Evolutionary conservation across 2,797 vertebrate species (phyloP), one percentile per base, ranked within the genome.

Genomic region (Apogon hyalosoma): DNA sequence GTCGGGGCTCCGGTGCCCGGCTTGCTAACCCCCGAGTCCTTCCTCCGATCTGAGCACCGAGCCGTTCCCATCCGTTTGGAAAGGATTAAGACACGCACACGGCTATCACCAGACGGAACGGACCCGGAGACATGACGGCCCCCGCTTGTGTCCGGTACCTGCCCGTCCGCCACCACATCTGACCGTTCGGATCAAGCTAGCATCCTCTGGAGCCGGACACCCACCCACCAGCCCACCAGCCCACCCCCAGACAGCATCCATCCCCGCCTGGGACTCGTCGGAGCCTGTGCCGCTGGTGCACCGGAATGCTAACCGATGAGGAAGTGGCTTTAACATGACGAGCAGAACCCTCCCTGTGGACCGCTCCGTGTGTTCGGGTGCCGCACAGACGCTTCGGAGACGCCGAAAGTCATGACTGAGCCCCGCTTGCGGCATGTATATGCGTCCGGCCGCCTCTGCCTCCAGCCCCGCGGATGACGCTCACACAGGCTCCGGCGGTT

Each of bases 381-480:
- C 72, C 24, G 9, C 61, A 36, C 59, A 13, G 46, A 71, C 79
- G 61, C 28, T 60, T 61, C 41, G 31, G 42, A 54, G 41, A 87
- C 82, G 85, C 73, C 85, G 63, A 40, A 73, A 77, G 84, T 80
- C 54, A 90, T 75, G 87, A 75, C 69, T 53, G 72, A 6, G 63
- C 81, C 62, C 65, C 51, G 79, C 74, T 50, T 19, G 64, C 82
- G 79, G 51, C 88, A 90, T 92, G 92, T n/a, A n/a, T 68, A 60
- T 28, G 80, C 68, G 87, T 71, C 79, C 50, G 89, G 84, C 80
- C 83, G 79, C 24, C 83, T 85, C 73, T 86, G 82, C 58, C 85
- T 88, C 77, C 90, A 91, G 75, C 90, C 91, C 42, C 57, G 89
- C 78, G 91, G 90, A 82, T 92, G 92, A 92, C 92, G 31, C 80